Evolutionary conservation across 2,113 vertebrate species (phyloP).

Genomic region (Lophius piscatorius): DNA sequence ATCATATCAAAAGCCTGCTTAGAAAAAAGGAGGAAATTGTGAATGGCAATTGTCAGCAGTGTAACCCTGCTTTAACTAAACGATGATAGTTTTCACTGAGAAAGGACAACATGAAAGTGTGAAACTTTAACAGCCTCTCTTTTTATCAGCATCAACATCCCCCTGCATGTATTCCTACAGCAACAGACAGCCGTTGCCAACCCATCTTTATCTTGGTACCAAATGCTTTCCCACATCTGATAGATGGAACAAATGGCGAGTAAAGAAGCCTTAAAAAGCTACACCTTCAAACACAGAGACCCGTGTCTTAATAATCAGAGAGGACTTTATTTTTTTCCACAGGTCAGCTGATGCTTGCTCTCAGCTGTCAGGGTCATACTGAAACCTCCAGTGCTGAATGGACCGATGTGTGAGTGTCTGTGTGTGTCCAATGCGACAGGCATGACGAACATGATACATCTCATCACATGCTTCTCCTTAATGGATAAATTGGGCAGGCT

Average conservation of each 20-base stretch:
- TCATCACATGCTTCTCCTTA: conserved; percentile 79
- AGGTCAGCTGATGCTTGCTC: conserved; percentile 54
- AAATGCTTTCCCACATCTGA: conserved; percentile 5
- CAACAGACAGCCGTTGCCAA: too few species aligned
- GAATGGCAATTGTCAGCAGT: conserved; percentile 31
- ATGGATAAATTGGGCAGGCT: conserved; percentile 72
- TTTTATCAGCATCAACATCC: too few species aligned
- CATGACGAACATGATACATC: conserved; percentile 78
- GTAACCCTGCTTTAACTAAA: conserved; percentile 31
- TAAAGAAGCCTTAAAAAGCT: conserved; percentile 2
- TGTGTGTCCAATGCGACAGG: conserved; percentile 61
- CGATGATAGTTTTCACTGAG: conserved; percentile 11
- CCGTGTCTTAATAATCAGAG: conserved; percentile 20
- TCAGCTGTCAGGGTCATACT: conserved; percentile 31
- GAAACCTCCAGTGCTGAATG: conserved; percentile 13
- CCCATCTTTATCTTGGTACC: conserved; percentile 23
- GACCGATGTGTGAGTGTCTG: conserved; percentile 52
- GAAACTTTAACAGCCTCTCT: conserved; percentile 8
- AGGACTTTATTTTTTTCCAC: conserved; percentile 58
- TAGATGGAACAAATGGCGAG: conserved; percentile 6
- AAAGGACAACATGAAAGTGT: conserved; percentile 25
- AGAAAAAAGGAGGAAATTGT: conserved; percentile 41
- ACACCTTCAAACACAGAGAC: conserved; percentile 1
- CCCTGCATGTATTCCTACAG: too few species aligned
- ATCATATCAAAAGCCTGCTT: conserved; percentile 63